A percentile compares a stretch with the other conserved stretches of the same genome.
phyloP scores from a whole-genome alignment of 2,113 vertebrate species.

The Puntigrus tetrazona region DNA sequence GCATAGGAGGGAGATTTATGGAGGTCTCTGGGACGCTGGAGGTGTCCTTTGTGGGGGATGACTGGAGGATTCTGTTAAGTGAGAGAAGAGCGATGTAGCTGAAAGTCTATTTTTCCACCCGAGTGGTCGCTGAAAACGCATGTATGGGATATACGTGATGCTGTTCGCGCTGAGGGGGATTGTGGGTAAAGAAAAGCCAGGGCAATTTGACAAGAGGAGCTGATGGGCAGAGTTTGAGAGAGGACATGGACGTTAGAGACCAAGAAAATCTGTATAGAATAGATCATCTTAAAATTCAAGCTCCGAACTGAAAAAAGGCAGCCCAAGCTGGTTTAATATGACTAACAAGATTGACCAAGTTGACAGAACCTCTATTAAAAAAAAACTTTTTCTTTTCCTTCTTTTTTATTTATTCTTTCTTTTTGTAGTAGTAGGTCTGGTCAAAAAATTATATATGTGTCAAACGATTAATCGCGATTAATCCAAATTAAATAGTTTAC shows the following conservation, averaged over 20 bases:
- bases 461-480: too few species aligned
- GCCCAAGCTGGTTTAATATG: neutral
- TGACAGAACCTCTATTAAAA: too few species aligned
- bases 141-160: constrained; percentile 2
- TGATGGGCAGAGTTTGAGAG: neutral
- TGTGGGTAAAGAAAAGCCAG: neutral
- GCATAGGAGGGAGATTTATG: constrained; percentile 55
- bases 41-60: constrained; percentile 9
- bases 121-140: neutral
- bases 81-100: constrained; percentile 3
- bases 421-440: too few species aligned
- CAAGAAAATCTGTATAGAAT: neutral
- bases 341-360: neutral
- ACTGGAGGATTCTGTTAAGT: neutral
- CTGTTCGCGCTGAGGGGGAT: neutral
- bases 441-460: too few species aligned
- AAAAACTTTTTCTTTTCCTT: too few species aligned
- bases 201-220: neutral
- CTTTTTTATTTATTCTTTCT: too few species aligned
- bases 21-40: constrained; percentile 13
- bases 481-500: too few species aligned
- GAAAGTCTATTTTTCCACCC: neutral
- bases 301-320: neutral
- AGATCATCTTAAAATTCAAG: neutral
- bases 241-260: neutral